Conservation (phyloP, 37 sponge, comb jelly and placozoan genomes). For the Cladorhizidae sp. region DNA sequence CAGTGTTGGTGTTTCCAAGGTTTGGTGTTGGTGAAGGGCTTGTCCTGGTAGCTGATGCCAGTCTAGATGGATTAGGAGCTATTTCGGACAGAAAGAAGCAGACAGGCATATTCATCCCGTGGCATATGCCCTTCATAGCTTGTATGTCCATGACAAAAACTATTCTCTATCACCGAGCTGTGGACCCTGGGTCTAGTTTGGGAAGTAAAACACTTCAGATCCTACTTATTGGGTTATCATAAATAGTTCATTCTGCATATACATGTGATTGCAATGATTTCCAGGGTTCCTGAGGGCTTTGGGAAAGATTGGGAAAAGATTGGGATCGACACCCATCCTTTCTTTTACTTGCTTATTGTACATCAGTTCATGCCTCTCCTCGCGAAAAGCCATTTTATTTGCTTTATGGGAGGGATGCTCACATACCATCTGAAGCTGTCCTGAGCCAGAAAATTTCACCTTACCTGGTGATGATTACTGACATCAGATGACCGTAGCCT, state of each 20-base stretch:
- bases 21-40: neutral
- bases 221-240: neutral
- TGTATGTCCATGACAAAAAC: too few relatives aligned
- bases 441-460: too few relatives aligned
- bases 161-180: neutral
- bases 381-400: too few relatives aligned
- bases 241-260: neutral
- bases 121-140: neutral
- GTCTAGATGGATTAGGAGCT: too few relatives aligned
- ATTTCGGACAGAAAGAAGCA: neutral
- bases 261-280: too few relatives aligned
- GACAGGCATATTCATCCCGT: neutral
- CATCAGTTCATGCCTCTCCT: neutral
- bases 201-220: neutral
- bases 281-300: too few relatives aligned
- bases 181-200: neutral
- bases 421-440: too few relatives aligned
- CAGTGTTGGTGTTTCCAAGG: constrained; percentile 5
- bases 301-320: too few relatives aligned
- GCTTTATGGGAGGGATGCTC: too few relatives aligned
- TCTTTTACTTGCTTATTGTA: neutral
- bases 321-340: neutral
- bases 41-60: constrained; percentile 12
- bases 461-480: too few relatives aligned
- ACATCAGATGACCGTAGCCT: too few relatives aligned